Evolutionary conservation across 2,888 invertebrate genomes (phyloP).

Genomic region (Xylophagus ater): DNA sequence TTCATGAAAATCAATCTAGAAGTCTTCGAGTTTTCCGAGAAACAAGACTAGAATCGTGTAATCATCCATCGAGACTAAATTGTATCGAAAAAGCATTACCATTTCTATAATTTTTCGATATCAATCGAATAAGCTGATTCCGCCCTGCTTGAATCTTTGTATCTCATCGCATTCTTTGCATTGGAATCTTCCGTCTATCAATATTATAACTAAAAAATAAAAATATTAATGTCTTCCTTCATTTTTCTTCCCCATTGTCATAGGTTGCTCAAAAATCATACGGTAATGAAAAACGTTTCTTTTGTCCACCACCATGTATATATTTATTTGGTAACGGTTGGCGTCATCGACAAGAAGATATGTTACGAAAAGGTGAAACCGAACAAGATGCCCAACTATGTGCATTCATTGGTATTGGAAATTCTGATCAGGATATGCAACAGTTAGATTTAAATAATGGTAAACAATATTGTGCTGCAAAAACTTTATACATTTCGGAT

Average conservation of each 20-base stretch:
- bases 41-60: no score
- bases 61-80: no score
- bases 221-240: no score
- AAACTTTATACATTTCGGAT: constrained; percentile 97
- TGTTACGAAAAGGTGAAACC: constrained; percentile 79
- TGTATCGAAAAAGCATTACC: no score
- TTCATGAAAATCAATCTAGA: no score
- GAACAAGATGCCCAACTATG: constrained; percentile 91
- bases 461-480: constrained; percentile 98
- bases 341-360: constrained; percentile 88
- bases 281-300: constrained; percentile 98
- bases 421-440: constrained; percentile 98
- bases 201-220: no score
- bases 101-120: no score
- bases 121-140: no score
- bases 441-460: constrained; percentile 93
- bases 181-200: no score
- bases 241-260: constrained; percentile 2
- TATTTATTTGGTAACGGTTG: constrained; percentile 98
- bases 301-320: constrained; percentile 98
- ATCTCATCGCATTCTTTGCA: no score
- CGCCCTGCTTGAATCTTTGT: no score
- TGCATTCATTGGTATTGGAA: constrained; percentile 97
- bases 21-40: no score
- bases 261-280: constrained; percentile 97